These are phyloP conservation scores for Oncopodura yosiiana DNA, from an alignment of 1,140 invertebrate species.

Conservation along the genomic window DNA sequence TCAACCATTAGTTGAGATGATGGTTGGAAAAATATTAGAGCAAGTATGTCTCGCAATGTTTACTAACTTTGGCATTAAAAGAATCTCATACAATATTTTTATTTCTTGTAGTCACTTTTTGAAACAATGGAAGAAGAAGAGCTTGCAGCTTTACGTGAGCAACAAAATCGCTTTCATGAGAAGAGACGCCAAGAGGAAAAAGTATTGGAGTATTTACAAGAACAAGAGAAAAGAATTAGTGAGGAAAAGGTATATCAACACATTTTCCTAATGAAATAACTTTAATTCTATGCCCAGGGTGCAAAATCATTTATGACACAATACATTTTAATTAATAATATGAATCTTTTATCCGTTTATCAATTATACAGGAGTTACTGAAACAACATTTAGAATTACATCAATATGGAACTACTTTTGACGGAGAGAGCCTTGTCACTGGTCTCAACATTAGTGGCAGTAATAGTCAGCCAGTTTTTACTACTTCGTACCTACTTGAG, in stretches of 20 bases:
- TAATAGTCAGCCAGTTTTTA: constrained; percentile 13
- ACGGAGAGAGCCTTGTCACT: not conserved
- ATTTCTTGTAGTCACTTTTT: constrained; percentile 20
- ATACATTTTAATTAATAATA: too few relatives aligned
- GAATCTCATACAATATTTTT: not conserved
- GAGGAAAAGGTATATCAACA: constrained; percentile 19
- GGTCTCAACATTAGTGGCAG: not conserved
- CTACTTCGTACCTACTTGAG: constrained; percentile 27
- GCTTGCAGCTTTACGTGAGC: constrained; percentile 22
- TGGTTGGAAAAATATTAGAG: constrained; percentile 31
- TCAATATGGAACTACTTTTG: not conserved
- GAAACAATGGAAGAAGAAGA: constrained; percentile 36
- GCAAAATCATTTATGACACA: too few relatives aligned
- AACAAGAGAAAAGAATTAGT: constrained; percentile 23
- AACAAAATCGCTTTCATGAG: constrained; percentile 31
- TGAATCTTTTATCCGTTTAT: not conserved
- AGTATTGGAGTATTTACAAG: constrained; percentile 17
- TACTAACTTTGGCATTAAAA: not conserved
- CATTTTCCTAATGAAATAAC: not conserved
- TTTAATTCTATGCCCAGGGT: too few relatives aligned
- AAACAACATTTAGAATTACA: constrained; percentile 13
- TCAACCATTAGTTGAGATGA: constrained; percentile 26
- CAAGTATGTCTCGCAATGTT: constrained; percentile 16
- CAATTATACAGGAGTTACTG: constrained; percentile 12
- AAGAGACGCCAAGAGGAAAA: constrained; percentile 23